Percentiles rank a stretch among this genome's conserved stretches.
These are phyloP conservation scores for Tupaia tana DNA, from an alignment of 2,113 vertebrate species.

Conservation along the genomic window DNA sequence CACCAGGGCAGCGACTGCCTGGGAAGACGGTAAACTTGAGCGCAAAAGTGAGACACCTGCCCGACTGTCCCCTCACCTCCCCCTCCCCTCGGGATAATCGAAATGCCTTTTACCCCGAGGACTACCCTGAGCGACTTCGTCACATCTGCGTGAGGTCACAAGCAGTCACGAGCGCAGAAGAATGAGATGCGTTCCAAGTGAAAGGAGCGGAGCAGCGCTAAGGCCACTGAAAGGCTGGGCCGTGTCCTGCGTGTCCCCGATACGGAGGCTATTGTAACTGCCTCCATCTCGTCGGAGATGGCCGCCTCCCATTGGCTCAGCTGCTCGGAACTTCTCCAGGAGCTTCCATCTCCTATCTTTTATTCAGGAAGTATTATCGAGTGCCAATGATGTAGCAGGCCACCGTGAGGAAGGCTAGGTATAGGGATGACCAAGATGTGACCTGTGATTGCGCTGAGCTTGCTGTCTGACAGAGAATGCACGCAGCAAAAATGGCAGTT, in stretches of 20 bases:
- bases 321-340: conserved; percentile 26
- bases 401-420: neutral
- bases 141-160: conserved; percentile 53
- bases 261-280: neutral
- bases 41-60: accelerated
- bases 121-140: neutral
- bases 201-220: neutral
- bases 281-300: neutral
- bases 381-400: neutral
- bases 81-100: neutral
- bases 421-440: neutral
- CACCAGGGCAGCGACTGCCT: accelerated
- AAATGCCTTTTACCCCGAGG: neutral
- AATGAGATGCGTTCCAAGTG: neutral
- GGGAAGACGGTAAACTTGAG: accelerated
- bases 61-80: accelerated
- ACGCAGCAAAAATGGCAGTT: neutral
- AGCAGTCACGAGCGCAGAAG: neutral
- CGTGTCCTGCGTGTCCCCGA: neutral
- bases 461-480: neutral
- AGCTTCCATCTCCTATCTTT: conserved; percentile 24
- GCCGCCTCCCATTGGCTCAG: neutral
- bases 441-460: neutral
- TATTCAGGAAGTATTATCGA: neutral
- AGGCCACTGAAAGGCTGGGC: neutral